Conservation (phyloP, 2,797 vertebrate species). For the Astyanax mexicanus region DNA sequence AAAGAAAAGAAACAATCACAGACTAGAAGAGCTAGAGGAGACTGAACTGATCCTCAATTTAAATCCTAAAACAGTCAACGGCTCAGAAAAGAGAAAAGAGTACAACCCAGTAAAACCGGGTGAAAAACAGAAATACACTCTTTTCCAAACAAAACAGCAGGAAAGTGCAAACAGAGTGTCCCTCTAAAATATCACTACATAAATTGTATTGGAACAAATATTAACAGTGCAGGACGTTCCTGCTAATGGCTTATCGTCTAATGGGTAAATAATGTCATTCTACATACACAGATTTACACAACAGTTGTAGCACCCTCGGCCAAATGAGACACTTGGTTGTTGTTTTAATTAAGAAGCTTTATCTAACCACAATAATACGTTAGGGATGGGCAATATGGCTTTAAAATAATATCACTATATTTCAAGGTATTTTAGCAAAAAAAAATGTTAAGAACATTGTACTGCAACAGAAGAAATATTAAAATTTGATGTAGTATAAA, state of each 20-base stretch:
- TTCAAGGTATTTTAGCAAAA: too few species aligned
- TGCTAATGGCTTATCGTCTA: not conserved
- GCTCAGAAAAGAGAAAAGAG: slow-evolving; percentile 1
- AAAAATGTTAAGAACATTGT: too few species aligned
- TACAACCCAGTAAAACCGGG: not conserved
- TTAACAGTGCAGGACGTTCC: not conserved
- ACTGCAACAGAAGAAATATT: too few species aligned
- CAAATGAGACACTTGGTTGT: too few species aligned
- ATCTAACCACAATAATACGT: too few species aligned
- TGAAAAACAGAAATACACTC: not conserved
- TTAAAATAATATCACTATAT: too few species aligned
- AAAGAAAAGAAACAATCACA: not conserved
- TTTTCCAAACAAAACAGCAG: not conserved
- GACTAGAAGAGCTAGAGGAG: not conserved
- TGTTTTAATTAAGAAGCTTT: too few species aligned
- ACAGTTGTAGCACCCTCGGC: too few species aligned
- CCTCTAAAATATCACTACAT: not conserved
- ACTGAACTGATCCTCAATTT: not conserved
- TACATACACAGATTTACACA: too few species aligned
- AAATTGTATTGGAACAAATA: not conserved
- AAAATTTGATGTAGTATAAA: too few species aligned
- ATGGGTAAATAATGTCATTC: not conserved
- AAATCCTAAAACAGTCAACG: not conserved
- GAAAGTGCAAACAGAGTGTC: not conserved
- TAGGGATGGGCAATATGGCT: too few species aligned